These are phyloP conservation scores for Cyanocitta stelleri DNA, from an alignment of 2,113 vertebrate genomes.

Conservation along the genomic window DNA sequence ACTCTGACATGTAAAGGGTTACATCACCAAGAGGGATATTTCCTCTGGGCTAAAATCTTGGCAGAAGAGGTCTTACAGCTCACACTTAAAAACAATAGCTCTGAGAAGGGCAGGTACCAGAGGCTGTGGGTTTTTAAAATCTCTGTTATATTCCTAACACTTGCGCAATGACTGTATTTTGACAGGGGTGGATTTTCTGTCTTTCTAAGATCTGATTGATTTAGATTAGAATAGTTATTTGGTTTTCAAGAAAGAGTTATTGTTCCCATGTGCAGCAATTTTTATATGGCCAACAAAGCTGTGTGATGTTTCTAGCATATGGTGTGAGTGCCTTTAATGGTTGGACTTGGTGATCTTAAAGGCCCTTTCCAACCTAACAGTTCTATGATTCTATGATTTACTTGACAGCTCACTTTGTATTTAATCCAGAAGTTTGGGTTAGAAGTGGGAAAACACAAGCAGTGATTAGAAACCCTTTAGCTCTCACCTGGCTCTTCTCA, in stretches of 20 bases:
- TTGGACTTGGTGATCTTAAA: neutral
- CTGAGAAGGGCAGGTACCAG: neutral
- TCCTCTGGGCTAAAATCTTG: conserved; percentile 8
- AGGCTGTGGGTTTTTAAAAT: neutral
- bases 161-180: neutral
- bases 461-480: conserved; percentile 24
- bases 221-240: conserved; percentile 54
- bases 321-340: neutral
- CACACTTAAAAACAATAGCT: neutral
- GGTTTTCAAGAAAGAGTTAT: conserved; percentile 59
- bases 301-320: conserved; percentile 60
- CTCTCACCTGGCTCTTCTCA: conserved; percentile 39
- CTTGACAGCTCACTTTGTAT: conserved; percentile 63
- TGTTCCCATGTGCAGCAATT: conserved; percentile 52
- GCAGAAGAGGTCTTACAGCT: neutral
- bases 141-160: neutral
- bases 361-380: neutral
- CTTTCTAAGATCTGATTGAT: conserved; percentile 28
- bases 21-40: neutral
- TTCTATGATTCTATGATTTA: neutral
- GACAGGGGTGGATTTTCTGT: conserved; percentile 8
- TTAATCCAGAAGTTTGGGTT: conserved; percentile 27
- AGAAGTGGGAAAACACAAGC: conserved; percentile 27
- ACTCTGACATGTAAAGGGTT: neutral
- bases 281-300: conserved; percentile 53